Base-by-base conservation (phyloP, 2,888 invertebrate species). In the Empis livida region DNA sequence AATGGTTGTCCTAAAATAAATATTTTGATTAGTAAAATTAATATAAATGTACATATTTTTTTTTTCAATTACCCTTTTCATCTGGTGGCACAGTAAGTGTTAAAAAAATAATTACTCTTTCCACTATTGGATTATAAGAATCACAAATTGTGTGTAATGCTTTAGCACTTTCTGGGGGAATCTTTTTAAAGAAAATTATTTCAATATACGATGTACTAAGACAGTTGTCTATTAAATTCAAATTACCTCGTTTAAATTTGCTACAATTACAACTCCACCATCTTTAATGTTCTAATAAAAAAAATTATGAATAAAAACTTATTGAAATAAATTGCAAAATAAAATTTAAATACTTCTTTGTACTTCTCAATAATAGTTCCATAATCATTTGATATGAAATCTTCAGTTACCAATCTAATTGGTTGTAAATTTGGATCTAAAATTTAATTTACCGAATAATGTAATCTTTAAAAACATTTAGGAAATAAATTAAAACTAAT, bases 141-240 rank as follows among this genome's bases (percentile, higher is more conserved):
- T 79, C 79, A 54, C 78, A 78, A 53, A 79, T 70, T 47, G 68
- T 62, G 55, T 79, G 79, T 53, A 79, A 71, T 4, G 73, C 74
- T 55, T 66, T 69, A 2, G 66, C 68, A 3, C 60, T 55, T 43
- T 54, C 49, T 1, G 59, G 53, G 2, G 67, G 59, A 43, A 67
- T 61, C 68, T 67, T 32, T 11, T 44, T 17, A 42, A 15, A 20
- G 37, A 39, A 35, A 32, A 16, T 32, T 32, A 27, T 27, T 38
- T n/a, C 16, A 17, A n/a, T 13, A 17, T 20, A 11, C n/a, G n/a
- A n/a, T n/a, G n/a, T n/a, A n/a, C n/a, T 48, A 15, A 13, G 6
- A 15, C 16, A 46, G 4, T 44, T 37, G 14, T 17, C 6, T 39
- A 17, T 31, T 15, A 48, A 37, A 31, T 10, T 32, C 10, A n/a